Evolutionary conservation across 1,140 invertebrate genomes (phyloP).

Genomic region (Lordiphosa clarofinis): DNA sequence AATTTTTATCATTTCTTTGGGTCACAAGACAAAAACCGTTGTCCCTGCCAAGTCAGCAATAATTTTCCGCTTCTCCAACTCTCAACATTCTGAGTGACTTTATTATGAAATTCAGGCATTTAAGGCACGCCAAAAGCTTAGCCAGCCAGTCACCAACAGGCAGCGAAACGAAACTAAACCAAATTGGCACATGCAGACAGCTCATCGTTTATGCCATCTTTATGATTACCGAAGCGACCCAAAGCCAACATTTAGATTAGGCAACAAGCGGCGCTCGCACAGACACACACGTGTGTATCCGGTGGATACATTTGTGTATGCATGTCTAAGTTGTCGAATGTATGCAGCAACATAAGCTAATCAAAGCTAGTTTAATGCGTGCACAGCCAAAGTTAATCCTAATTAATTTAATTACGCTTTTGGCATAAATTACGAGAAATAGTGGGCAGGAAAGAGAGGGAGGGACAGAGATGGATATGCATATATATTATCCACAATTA

Average conservation of each 20-base stretch:
- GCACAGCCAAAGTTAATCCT: conserved; percentile 77
- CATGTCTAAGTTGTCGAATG: conserved; percentile 58
- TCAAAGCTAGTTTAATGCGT: conserved; percentile 76
- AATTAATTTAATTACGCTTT: conserved; percentile 77
- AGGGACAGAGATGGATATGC: background rate
- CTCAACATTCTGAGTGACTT: too few relatives aligned
- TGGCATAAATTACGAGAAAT: conserved; percentile 66
- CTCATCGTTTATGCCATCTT: conserved; percentile 76
- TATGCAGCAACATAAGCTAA: conserved; percentile 67
- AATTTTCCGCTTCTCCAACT: too few relatives aligned
- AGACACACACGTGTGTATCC: conserved; percentile 19
- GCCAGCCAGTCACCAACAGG: conserved; percentile 5
- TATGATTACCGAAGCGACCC: conserved; percentile 64
- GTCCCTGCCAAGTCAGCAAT: too few relatives aligned
- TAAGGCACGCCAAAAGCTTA: too few relatives aligned
- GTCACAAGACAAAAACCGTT: too few relatives aligned
- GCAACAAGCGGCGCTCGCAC: conserved; percentile 38
- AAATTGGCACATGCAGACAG: conserved; percentile 49
- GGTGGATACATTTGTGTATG: conserved; percentile 61
- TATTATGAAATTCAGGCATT: too few relatives aligned
- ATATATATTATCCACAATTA: conserved; percentile 68
- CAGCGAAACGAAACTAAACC: conserved; percentile 29
- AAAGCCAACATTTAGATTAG: conserved; percentile 71
- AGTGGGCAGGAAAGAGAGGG: conserved; percentile 4
- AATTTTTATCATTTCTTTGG: too few relatives aligned